Base-by-base conservation (phyloP, 2,888 invertebrate genomes). In the Gonocerus acuteangulatus region DNA sequence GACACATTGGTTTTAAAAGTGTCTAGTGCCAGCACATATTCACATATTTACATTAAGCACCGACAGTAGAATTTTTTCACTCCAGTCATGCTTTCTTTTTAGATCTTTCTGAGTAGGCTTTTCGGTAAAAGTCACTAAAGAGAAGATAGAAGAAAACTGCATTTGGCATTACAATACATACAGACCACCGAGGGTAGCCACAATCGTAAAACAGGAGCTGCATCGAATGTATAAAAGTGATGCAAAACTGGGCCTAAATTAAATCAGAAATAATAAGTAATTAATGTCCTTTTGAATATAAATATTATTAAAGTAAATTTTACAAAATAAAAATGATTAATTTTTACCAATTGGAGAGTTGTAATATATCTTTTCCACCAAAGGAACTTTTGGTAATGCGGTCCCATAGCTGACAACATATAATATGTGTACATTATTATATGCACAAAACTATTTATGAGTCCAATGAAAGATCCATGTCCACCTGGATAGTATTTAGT, bases 71-170 rank as follows among this genome's bases (percentile, higher is more conserved):
- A 27, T 6, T 4, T 27, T 9, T 27, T 27, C 9, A 6, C 9
- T 9, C 44, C 13, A 13, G 44, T 27, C 19, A 47, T 27, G 19
- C 18, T 44, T 16, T 44, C 13, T 57, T 57, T 32, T n/a, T 19
- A 11, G 19, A 16, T 11, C 3, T 2, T 19, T 19, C 27, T 32
- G 44, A 42, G 70, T 78, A 78, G 1, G 76, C 72, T 66, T 76
- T 73, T 39, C 72, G 69, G 71, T 79, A 80, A 71, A 79, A 80
- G 68, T 79, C 74, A 23, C 73, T 73, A 71, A 80, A 80, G 65
- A 80, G 74, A 61, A 75, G 69, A 67, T 78, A 75, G 72, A 80
- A 80, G 67, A 79, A 71, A 23, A 70, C 66, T 49, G 71, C 69
- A 65, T 72, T 71, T 16, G 72, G 71, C 47, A 71, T 65, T 21